Evolutionary conservation across 2,888 invertebrate species (phyloP).

Genomic region (Thalpophila matura): DNA sequence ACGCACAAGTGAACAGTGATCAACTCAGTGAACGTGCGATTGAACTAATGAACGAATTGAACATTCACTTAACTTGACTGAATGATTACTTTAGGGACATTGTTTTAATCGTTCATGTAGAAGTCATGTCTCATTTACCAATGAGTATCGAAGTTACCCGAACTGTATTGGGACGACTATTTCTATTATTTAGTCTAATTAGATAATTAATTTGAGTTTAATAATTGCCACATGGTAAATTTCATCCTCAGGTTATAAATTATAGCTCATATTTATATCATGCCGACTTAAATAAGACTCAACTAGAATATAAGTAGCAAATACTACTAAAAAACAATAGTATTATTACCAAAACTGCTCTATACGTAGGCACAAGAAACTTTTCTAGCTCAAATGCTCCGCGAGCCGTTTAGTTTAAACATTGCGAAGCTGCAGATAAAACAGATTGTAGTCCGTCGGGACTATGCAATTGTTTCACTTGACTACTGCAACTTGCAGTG

Average conservation of each 20-base stretch:
- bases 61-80: conserved; percentile 41
- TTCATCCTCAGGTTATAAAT: no score
- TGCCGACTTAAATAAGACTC: no score
- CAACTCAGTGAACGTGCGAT: conserved; percentile 29
- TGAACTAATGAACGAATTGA: conserved; percentile 53
- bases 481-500: conserved; percentile 45
- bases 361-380: conserved; percentile 7
- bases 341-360: background rate
- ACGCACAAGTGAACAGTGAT: conserved; percentile 38
- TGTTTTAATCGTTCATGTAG: conserved; percentile 36
- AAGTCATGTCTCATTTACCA: conserved; percentile 13
- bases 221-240: background rate
- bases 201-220: no score
- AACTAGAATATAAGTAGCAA: no score
- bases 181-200: background rate
- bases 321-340: no score
- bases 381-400: conserved; percentile 17
- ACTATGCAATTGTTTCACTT: conserved; percentile 52
- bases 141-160: conserved; percentile 3
- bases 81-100: conserved; percentile 37
- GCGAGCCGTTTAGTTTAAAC: conserved; percentile 54
- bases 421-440: conserved; percentile 32
- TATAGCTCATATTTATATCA: no score
- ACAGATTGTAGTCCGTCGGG: conserved; percentile 49
- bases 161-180: background rate